phyloP scores from a whole-genome alignment of 2,888 invertebrate genomes.

The Drosophila dives region DNA sequence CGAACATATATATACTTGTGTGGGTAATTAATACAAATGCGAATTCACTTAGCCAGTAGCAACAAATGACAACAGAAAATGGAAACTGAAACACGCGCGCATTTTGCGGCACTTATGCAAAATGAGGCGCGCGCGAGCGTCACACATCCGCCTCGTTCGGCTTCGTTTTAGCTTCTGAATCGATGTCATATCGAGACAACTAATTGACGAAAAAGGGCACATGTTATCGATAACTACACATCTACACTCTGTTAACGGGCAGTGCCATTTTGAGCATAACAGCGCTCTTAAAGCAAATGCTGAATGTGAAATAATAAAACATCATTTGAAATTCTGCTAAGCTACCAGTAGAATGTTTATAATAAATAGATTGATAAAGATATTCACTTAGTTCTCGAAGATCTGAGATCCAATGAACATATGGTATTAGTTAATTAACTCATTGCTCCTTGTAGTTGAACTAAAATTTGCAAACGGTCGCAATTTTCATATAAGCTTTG shows the following conservation, averaged over 20 bases:
- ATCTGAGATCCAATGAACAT: background rate
- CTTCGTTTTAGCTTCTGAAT: slow-evolving; percentile 52
- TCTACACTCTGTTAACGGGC: slow-evolving; percentile 15
- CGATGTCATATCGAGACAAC: background rate
- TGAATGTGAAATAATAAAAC: background rate
- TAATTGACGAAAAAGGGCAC: background rate
- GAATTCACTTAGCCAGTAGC: slow-evolving; percentile 44
- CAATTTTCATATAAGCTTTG: background rate
- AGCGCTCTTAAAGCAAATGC: background rate
- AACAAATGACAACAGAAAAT: slow-evolving; percentile 49
- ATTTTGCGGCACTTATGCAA: slow-evolving; percentile 58
- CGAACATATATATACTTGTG: slow-evolving; percentile 3
- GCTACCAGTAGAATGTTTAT: background rate
- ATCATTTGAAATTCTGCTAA: slow-evolving; percentile 15
- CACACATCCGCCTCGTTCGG: slow-evolving; percentile 57
- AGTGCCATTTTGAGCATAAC: slow-evolving; percentile 39
- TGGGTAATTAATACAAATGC: slow-evolving; percentile 8
- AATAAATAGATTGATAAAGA: background rate
- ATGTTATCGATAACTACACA: slow-evolving; percentile 42
- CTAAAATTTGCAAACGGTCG: background rate
- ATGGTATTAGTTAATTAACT: background rate
- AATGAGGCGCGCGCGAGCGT: slow-evolving; percentile 57
- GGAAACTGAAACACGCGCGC: slow-evolving; percentile 61
- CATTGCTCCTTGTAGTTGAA: background rate
- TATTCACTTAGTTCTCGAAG: background rate